A percentile compares a stretch with the other conserved stretches of the same genome.
These are phyloP conservation scores for Leptothorax acervorum DNA, from an alignment of 2,888 invertebrate genomes.

Conservation along the genomic window DNA sequence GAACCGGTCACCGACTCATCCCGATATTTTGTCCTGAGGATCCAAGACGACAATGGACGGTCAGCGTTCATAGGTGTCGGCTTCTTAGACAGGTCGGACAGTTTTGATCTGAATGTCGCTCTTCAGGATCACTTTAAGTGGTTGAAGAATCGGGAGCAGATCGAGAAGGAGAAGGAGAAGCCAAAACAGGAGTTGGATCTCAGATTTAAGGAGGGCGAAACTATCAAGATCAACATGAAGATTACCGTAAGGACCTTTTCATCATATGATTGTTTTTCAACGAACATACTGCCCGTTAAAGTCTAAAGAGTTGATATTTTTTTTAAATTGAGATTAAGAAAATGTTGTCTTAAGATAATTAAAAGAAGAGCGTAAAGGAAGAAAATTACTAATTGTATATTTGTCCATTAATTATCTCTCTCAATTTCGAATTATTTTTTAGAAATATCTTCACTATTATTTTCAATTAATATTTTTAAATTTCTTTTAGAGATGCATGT, in stretches of 20 bases:
- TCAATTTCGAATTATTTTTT: background rate
- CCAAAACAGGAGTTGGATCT: constrained; percentile 95
- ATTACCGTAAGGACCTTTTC: constrained; percentile 90
- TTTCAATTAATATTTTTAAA: background rate
- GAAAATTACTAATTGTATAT: background rate
- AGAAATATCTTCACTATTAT: background rate
- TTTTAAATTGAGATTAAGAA: background rate
- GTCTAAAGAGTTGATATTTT: background rate
- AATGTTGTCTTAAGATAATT: background rate
- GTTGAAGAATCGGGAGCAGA: constrained; percentile 93
- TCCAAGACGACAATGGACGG: constrained; percentile 97
- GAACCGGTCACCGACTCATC: constrained; percentile 99
- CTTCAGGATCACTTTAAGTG: constrained; percentile 99
- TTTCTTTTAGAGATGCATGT: background rate
- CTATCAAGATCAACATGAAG: constrained; percentile 99
- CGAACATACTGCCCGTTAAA: background rate
- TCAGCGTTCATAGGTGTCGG: constrained; percentile 98
- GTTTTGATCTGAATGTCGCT: constrained; percentile 99
- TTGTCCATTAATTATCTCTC: background rate
- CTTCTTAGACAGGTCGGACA: constrained; percentile 98
- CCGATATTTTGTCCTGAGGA: constrained; percentile 97
- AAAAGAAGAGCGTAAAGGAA: background rate
- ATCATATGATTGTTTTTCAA: background rate
- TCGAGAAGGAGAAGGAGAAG: constrained; percentile 92
- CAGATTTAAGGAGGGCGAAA: constrained; percentile 99